These are phyloP conservation scores for Tiliacea citrago DNA, from an alignment of 2,888 invertebrate species.

Conservation along the genomic window DNA sequence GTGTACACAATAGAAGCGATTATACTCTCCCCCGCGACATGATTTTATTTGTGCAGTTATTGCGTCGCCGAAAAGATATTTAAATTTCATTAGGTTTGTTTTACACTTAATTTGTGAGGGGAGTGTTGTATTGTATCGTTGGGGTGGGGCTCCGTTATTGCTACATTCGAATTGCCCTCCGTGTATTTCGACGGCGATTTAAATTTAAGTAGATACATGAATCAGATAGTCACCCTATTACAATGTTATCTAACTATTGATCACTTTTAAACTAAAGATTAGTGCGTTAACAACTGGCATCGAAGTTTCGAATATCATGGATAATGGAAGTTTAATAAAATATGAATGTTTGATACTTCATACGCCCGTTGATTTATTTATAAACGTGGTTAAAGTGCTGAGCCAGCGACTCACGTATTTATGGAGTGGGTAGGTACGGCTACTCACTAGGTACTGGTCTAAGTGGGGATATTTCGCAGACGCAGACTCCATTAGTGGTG, in stretches of 20 bases:
- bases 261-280: constrained; percentile 80
- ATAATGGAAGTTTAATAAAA: constrained; percentile 51
- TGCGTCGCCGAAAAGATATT: constrained; percentile 89
- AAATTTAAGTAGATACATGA: constrained; percentile 86
- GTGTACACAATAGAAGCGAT: constrained; percentile 89
- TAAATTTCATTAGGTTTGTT: constrained; percentile 91
- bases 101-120: constrained; percentile 91
- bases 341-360: constrained; percentile 37
- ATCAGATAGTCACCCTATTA: constrained; percentile 84
- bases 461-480: constrained; percentile 89
- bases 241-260: constrained; percentile 76
- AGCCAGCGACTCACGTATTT: constrained; percentile 35
- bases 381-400: constrained; percentile 45
- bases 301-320: constrained; percentile 66
- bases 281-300: constrained; percentile 74
- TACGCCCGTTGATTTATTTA: constrained; percentile 34
- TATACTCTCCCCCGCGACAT: constrained; percentile 88
- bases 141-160: constrained; percentile 86
- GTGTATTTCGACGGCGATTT: constrained; percentile 84
- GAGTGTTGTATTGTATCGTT: constrained; percentile 82
- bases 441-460: constrained; percentile 70
- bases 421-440: constrained; percentile 43
- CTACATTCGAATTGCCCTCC: constrained; percentile 83
- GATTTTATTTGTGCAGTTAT: constrained; percentile 90
- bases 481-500: constrained; percentile 90